phyloP scores from a whole-genome alignment of 2,113 vertebrate genomes.

The Cynopterus brachyotis region DNA sequence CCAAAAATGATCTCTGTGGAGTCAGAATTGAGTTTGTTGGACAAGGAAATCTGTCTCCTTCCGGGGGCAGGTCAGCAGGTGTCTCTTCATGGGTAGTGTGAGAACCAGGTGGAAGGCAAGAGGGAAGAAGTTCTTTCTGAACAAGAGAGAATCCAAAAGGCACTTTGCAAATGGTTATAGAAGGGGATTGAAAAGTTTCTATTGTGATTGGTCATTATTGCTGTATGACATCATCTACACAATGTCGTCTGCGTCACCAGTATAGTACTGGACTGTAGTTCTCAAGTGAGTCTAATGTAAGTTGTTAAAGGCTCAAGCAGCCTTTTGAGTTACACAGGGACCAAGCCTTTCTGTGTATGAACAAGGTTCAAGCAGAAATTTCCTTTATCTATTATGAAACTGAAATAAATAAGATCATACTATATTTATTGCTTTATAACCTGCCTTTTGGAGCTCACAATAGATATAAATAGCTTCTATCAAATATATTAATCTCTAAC shows the following conservation, averaged over 20 bases:
- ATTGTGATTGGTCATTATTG: not conserved
- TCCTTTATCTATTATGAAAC: not conserved
- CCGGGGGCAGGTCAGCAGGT: not conserved
- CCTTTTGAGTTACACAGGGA: not conserved
- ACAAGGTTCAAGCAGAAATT: constrained; percentile 2
- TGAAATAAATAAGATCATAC: not conserved
- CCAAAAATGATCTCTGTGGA: not conserved
- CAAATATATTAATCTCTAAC: not conserved
- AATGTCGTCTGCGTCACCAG: not conserved
- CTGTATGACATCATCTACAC: not conserved
- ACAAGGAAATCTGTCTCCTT: not conserved
- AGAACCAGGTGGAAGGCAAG: not conserved
- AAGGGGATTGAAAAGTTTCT: not conserved
- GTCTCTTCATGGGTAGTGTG: not conserved
- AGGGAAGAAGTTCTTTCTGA: not conserved
- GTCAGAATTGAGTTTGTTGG: not conserved
- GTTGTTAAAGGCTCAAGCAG: not conserved
- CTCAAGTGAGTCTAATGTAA: not conserved
- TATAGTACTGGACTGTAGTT: not conserved
- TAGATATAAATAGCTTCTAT: not conserved
- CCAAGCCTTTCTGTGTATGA: not conserved
- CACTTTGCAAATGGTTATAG: not conserved
- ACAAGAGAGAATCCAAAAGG: not conserved
- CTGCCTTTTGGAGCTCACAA: not conserved
- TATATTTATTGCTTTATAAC: not conserved